These are phyloP conservation scores for Cladopsammia gracilis DNA, from an alignment of 64 coral and sea anemone genomes.

Conservation along the genomic window DNA sequence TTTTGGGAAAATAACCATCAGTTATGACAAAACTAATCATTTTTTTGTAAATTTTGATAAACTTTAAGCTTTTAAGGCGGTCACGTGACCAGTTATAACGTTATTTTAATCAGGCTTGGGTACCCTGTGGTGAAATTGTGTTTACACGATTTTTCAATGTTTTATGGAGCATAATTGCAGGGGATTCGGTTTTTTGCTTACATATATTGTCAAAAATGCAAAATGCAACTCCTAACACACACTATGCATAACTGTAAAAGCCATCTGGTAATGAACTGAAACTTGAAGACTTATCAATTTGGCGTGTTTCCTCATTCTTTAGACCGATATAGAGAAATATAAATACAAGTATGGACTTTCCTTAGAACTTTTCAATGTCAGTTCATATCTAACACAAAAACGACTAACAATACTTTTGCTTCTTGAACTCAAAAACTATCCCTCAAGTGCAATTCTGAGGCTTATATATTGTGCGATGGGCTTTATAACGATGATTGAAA, in stretches of 20 bases:
- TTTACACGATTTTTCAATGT: slow-evolving; percentile 26
- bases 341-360: no score
- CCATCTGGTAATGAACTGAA: slow-evolving; percentile 4
- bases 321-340: no score
- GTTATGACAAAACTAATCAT: slow-evolving; percentile 45
- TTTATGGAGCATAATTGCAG: slow-evolving; percentile 35
- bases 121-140: neutral
- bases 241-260: neutral
- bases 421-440: no score
- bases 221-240: neutral
- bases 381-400: no score
- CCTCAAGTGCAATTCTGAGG: no score
- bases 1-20: slow-evolving; percentile 50
- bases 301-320: neutral
- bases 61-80: slow-evolving; percentile 21
- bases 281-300: slow-evolving; percentile 4
- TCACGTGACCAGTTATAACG: no score
- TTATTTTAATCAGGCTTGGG: no score
- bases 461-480: neutral
- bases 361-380: no score
- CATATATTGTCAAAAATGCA: neutral
- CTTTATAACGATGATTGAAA: neutral
- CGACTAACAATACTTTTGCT: no score
- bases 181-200: slow-evolving; percentile 34
- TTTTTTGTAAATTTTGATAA: slow-evolving; percentile 40